Conservation (phyloP, 1,140 invertebrate species). For the Procambarus virginalis region DNA sequence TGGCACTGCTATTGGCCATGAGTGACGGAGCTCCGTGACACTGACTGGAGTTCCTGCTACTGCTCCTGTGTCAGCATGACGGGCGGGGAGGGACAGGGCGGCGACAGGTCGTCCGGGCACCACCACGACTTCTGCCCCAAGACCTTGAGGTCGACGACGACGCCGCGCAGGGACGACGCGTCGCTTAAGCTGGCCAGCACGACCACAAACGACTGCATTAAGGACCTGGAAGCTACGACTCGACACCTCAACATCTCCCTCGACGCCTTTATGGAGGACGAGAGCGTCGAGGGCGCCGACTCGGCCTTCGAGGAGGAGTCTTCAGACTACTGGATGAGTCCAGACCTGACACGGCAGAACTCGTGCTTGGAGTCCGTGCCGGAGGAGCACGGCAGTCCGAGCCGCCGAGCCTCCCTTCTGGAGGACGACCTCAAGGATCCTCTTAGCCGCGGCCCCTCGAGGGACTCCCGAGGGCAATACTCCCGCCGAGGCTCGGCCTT, state of each 20-base stretch:
- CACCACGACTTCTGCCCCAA: not conserved
- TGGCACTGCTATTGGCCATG: too few relatives aligned
- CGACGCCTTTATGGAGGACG: conserved; percentile 43
- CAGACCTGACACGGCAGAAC: conserved; percentile 72
- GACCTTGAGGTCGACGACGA: not conserved
- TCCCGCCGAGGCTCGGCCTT: conserved; percentile 63
- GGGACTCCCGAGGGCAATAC: conserved; percentile 56
- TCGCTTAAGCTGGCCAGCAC: not conserved
- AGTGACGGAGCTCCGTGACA: too few relatives aligned
- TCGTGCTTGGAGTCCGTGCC: conserved; percentile 74
- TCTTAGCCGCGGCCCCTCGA: conserved; percentile 74
- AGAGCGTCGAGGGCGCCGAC: conserved; percentile 43
- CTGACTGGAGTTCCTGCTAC: not conserved
- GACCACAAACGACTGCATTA: not conserved
- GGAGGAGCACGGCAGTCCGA: conserved; percentile 39
- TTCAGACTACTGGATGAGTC: conserved; percentile 72
- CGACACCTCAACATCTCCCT: conserved; percentile 28
- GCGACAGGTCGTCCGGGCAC: not conserved
- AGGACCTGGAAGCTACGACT: conserved; percentile 12
- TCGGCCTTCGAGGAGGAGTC: conserved; percentile 63
- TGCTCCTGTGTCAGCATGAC: not conserved
- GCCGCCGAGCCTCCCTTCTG: conserved; percentile 74
- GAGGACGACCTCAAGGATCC: conserved; percentile 83
- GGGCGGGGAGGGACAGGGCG: conserved; percentile 21
- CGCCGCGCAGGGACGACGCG: not conserved